These are phyloP conservation scores for Ips nitidus DNA, from an alignment of 1,140 invertebrate genomes.

Conservation along the genomic window DNA sequence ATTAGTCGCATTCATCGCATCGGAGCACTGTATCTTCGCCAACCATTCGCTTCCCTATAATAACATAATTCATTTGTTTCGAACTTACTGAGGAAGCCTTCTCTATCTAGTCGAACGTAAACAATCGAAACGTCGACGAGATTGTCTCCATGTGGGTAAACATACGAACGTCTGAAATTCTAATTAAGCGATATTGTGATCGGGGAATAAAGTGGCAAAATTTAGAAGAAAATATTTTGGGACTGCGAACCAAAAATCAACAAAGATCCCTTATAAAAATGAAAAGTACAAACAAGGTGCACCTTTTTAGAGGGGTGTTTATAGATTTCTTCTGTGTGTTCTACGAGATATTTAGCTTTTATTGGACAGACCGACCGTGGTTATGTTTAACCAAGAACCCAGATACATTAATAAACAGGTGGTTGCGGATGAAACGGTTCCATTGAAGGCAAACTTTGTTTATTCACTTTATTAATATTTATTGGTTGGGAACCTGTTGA, in stretches of 20 bases:
- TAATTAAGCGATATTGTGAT: background rate
- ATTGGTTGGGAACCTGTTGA: conserved; percentile 22
- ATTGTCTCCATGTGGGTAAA: conserved; percentile 19
- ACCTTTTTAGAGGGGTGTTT: conserved; percentile 13
- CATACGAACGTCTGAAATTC: conserved; percentile 3
- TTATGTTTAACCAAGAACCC: conserved; percentile 16
- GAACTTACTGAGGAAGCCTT: conserved; percentile 5
- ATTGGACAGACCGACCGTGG: conserved; percentile 3
- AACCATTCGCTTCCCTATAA: background rate
- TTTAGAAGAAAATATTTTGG: too few relatives aligned
- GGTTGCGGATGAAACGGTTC: conserved; percentile 14
- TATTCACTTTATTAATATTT: conserved; percentile 27
- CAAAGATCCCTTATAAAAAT: conserved; percentile 23
- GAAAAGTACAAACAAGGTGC: conserved; percentile 11
- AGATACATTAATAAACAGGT: conserved; percentile 23
- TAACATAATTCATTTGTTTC: conserved; percentile 1
- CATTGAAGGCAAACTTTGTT: conserved; percentile 11
- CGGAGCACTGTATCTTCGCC: background rate
- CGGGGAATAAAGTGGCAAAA: too few relatives aligned
- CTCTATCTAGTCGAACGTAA: conserved; percentile 28
- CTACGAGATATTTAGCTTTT: conserved; percentile 19
- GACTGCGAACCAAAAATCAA: background rate
- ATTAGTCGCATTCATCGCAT: too few relatives aligned
- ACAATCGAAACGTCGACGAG: conserved; percentile 26
- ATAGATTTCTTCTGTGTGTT: conserved; percentile 16